Percentiles rank a stretch among this genome's conserved stretches.
Evolutionary conservation across 1,140 invertebrate genomes (phyloP).

Genomic region (Phymorhynchus buccinoides): DNA sequence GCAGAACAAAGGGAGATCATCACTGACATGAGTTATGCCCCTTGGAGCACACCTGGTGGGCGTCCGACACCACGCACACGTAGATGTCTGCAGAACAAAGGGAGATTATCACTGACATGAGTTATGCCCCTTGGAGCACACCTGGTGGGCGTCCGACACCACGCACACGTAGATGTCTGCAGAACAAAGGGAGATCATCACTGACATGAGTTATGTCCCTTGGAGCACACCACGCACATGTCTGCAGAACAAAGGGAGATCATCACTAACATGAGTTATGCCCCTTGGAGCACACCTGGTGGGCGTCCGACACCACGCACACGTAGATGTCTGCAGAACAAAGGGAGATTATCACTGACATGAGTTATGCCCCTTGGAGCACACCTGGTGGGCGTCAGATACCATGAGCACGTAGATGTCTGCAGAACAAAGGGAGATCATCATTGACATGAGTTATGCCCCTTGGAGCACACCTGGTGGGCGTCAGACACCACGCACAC

Average conservation of each 20-base stretch:
- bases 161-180: no score
- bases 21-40: no score
- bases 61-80: slow-evolving; percentile 95
- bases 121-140: slow-evolving; percentile 96
- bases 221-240: slow-evolving; percentile 83
- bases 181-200: background rate
- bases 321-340: slow-evolving; percentile 93
- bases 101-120: no score
- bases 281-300: slow-evolving; percentile 97
- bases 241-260: background rate
- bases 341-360: no score
- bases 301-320: slow-evolving; percentile 95
- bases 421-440: no score
- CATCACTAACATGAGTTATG: no score
- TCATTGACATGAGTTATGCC: no score
- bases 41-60: slow-evolving; percentile 96
- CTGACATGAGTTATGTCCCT: no score
- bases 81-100: slow-evolving; percentile 87
- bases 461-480: slow-evolving; percentile 96
- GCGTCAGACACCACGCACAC: slow-evolving; percentile 97
- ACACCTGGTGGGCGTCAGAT: slow-evolving; percentile 97
- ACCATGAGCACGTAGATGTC: no score
- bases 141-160: slow-evolving; percentile 97
- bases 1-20: background rate
- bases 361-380: slow-evolving; percentile 94